A percentile compares a stretch with the other conserved stretches of the same genome.
These are phyloP conservation scores for Coregonus ussuriensis DNA, from an alignment of 2,797 vertebrate species.

Conservation along the genomic window DNA sequence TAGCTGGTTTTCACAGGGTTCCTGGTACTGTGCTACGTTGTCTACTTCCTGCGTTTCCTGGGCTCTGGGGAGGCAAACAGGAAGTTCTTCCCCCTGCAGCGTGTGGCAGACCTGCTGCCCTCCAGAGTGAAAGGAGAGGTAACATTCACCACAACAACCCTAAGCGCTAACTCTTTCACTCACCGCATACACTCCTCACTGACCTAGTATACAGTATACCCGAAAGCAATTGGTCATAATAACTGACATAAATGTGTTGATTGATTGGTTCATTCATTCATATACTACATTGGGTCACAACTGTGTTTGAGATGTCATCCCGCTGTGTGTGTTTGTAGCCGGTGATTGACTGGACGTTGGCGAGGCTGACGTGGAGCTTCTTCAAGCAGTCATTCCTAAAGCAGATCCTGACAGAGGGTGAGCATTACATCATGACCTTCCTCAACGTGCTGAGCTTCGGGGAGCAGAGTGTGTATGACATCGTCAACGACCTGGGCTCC, in stretches of 20 bases:
- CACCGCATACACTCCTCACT: not conserved
- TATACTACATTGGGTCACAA: not conserved
- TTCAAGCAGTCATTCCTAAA: conserved; percentile 98
- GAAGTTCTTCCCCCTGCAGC: conserved; percentile 82
- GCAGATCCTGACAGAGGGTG: conserved; percentile 96
- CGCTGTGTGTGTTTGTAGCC: conserved; percentile 65
- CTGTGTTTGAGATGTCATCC: not conserved
- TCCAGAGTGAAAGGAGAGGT: conserved; percentile 77
- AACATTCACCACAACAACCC: conserved; percentile 20
- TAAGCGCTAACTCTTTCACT: not conserved
- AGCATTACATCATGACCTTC: conserved; percentile 98
- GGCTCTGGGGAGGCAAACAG: conserved; percentile 81
- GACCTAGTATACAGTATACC: not conserved
- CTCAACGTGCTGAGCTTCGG: conserved; percentile 95
- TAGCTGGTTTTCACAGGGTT: conserved; percentile 87
- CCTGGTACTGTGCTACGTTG: conserved; percentile 84
- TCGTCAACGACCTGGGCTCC: conserved; percentile 96
- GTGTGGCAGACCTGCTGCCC: conserved; percentile 82
- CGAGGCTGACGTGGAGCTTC: conserved; percentile 93
- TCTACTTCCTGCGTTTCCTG: conserved; percentile 86
- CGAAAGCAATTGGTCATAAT: not conserved
- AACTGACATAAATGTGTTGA: not conserved
- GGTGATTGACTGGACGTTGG: conserved; percentile 85
- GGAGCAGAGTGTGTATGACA: conserved; percentile 95
- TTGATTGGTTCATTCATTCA: not conserved